Conservation (phyloP, 2,113 vertebrate species). For the Chionis minor region DNA sequence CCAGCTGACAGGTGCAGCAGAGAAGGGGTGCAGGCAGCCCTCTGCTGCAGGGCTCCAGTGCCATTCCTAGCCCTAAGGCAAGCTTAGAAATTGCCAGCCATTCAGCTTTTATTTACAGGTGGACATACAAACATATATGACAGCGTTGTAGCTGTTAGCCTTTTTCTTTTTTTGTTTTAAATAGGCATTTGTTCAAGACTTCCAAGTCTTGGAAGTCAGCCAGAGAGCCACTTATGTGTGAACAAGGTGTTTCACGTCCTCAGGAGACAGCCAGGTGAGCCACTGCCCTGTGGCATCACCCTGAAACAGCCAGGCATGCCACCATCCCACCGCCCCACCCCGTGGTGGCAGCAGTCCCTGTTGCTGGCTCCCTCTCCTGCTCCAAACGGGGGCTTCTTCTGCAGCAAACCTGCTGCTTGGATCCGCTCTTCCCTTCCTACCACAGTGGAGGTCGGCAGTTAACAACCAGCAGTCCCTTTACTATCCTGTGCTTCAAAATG, state of each 20-base stretch:
- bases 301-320: neutral
- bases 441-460: no score
- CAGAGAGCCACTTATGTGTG: accelerated
- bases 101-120: neutral
- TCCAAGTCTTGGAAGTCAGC: neutral
- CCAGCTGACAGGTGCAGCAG: neutral
- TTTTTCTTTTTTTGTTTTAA: neutral
- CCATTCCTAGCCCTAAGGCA: neutral
- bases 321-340: neutral
- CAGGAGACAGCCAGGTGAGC: neutral
- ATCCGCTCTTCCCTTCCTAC: neutral
- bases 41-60: neutral
- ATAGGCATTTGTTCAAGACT: neutral
- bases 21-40: neutral
- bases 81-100: neutral
- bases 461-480: no score
- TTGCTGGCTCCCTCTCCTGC: neutral
- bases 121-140: neutral
- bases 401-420: neutral
- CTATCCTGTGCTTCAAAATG: neutral
- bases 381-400: neutral
- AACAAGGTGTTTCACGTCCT: neutral
- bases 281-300: neutral
- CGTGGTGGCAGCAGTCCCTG: accelerated
- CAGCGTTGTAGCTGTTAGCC: neutral